phyloP scores from a whole-genome alignment of 2,113 vertebrate species.

The Caranx melampygus region DNA sequence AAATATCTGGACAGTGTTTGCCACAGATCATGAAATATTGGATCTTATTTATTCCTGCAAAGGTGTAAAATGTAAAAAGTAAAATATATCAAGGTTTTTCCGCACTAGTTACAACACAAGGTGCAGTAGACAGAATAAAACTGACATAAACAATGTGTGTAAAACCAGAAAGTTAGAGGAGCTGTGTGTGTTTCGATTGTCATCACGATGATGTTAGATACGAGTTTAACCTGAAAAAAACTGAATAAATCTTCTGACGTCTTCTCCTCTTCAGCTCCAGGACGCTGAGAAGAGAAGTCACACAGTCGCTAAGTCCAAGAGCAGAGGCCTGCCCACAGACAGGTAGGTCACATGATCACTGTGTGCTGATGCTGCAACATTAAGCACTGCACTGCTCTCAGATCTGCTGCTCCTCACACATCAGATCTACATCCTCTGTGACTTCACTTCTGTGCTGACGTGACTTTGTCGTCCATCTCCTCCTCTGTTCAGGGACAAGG shows the following conservation, averaged over 20 bases:
- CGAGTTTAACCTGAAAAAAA: no score
- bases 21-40: no score
- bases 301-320: constrained; percentile 46
- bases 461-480: neutral
- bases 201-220: no score
- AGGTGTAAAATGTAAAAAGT: no score
- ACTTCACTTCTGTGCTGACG: neutral
- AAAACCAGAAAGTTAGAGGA: no score
- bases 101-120: no score
- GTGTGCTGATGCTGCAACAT: neutral
- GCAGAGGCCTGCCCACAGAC: constrained; percentile 48
- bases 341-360: constrained; percentile 47
- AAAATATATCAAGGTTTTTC: no score
- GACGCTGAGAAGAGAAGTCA: constrained; percentile 54
- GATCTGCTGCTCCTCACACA: neutral
- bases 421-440: neutral
- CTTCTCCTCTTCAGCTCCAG: constrained; percentile 33
- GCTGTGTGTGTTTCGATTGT: no score
- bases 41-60: no score
- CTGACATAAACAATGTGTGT: no score
- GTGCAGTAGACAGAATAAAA: no score
- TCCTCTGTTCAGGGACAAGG: constrained; percentile 64
- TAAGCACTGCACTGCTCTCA: neutral
- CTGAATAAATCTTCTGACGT: neutral
- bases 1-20: no score